Conservation (phyloP, 2,888 invertebrate species). For the Drosophila formosana region DNA sequence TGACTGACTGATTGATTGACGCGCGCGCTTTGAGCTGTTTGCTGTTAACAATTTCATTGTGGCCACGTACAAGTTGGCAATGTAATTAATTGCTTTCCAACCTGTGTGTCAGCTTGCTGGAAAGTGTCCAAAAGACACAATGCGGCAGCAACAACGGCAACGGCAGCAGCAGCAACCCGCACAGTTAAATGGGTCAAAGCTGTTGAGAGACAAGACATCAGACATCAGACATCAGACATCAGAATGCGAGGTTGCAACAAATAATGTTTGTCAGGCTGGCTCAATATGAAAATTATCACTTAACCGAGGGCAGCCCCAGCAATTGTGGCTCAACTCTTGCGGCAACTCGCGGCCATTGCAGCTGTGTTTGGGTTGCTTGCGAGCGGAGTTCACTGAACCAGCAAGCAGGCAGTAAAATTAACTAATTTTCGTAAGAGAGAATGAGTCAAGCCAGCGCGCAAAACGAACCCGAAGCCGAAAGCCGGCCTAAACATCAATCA, state of each 20-base stretch:
- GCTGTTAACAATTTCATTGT: conserved; percentile 78
- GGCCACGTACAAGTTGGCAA: conserved; percentile 71
- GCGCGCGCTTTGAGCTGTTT: conserved; percentile 40
- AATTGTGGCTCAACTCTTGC: neutral
- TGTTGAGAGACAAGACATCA: conserved; percentile 35
- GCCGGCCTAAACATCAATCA: conserved; percentile 72
- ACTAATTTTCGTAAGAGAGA: conserved; percentile 47
- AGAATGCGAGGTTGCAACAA: conserved; percentile 58
- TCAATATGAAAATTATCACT: conserved; percentile 57
- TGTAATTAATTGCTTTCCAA: conserved; percentile 77
- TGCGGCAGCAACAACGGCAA: conserved; percentile 39
- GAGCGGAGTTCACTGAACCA: conserved; percentile 50
- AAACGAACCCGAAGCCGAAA: conserved; percentile 15
- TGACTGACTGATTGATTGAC: conserved; percentile 72
- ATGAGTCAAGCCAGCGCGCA: conserved; percentile 26
- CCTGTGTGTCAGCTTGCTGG: conserved; percentile 51
- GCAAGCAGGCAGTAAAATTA: conserved; percentile 30
- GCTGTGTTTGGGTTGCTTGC: neutral
- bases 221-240: conserved; percentile 18
- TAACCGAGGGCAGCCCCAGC: conserved; percentile 1
- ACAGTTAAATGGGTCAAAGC: conserved; percentile 34
- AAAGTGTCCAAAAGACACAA: conserved; percentile 71
- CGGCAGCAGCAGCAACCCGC: conserved; percentile 9
- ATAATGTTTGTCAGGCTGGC: conserved; percentile 50
- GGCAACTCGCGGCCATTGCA: conserved; percentile 35